Base-by-base conservation (phyloP, 2,113 vertebrate species). In the Tretioscincus oriximinensis region DNA sequence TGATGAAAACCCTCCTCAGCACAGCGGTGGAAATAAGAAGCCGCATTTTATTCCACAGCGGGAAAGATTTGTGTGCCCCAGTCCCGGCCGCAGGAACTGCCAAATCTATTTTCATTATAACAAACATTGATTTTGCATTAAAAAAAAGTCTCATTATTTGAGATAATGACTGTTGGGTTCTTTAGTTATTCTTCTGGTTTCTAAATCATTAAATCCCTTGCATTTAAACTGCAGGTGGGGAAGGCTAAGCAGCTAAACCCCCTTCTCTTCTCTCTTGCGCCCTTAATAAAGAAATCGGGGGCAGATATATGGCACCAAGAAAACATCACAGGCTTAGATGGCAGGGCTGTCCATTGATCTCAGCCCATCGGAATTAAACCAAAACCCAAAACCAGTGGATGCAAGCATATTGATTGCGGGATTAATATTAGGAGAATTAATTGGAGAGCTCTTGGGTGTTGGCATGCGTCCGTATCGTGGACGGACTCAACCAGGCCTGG, bases 101-200 rank as follows among this genome's bases (percentile, higher is more conserved):
- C 86, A 90, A 93, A 95, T 95, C 92, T 95, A 92, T 96, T 96
- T 96, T 95, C 95, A 93, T 95, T 96, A 95, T 91, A 95, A 93
- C 92, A 94, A 94, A 93, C 88, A 95, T 95, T 95, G 95, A 96
- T 96, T 96, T 96, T 95, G 90, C 93, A 94, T 95, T 95, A n/a
- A n/a, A n/a, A 91, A 94, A 95, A 95, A 92, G 91, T 93, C 94
- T 95, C 93, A 95, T 96, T 96, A 95, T 95, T 95, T 92, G 92
- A 93, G 94, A 93, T 95, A 95, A 96, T 94, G 92, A 94, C 90
- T 93, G 92, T 85, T 93, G 88, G 89, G 86, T 92, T 94, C 90
- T 92, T 95, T 93, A 93, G 92, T 94, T 95, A 92, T 94, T 93
- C 80, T 94, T 95, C 91, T 92, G 91, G 89, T 95, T 94, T 94